Evolutionary conservation across 2,113 vertebrate genomes (phyloP), one percentile per base, ranked within the genome.

Genomic region (Actenoides hombroni): DNA sequence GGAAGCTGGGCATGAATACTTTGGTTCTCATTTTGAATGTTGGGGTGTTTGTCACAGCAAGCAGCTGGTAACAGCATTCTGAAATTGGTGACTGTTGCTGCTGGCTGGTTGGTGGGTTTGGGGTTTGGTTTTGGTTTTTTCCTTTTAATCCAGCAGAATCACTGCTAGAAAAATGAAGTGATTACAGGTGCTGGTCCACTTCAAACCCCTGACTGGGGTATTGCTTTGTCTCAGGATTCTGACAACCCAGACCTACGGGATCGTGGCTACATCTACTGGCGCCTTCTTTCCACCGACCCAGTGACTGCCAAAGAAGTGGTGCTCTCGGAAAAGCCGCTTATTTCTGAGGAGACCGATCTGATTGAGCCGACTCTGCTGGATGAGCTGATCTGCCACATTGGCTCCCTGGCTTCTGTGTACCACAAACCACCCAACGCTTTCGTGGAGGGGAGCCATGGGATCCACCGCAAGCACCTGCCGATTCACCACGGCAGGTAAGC

Each of bases 241-340:
- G 99, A 99, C 97, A 99, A 99, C 97, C 99, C 99, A 33, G 99
- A 99, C 97, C 98, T 99, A 91, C 98, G 99, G n/a, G 99, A 99
- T 94, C 98, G 99, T 7, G 99, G 99, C 94, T 99, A 99, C 97
- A 99, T 99, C 97, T 99, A 99, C 89, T 99, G 99, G 99, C 99
- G 99, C 78, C 98, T 99, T 88, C 97, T 99, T 81, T 99, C 99
- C 94, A 99, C 99, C 4, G 99, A 99, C 86, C 99, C 99, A 1
- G 99, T 99, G 90, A 99, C 99, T 0, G 99, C 99, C 96, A 99
- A 99, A 97, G 99, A 99, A 96, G 99, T 99, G 90, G 99, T 99
- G 35, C 97, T 99, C 82, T 99, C 99, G 1, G 99, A 99, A 92
- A 99, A 99, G 95, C 99, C 99, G 0, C 97, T 99, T 39, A 99